Evolutionary conservation across 2,797 vertebrate species (phyloP).

Genomic region (Sarcoramphus papa): DNA sequence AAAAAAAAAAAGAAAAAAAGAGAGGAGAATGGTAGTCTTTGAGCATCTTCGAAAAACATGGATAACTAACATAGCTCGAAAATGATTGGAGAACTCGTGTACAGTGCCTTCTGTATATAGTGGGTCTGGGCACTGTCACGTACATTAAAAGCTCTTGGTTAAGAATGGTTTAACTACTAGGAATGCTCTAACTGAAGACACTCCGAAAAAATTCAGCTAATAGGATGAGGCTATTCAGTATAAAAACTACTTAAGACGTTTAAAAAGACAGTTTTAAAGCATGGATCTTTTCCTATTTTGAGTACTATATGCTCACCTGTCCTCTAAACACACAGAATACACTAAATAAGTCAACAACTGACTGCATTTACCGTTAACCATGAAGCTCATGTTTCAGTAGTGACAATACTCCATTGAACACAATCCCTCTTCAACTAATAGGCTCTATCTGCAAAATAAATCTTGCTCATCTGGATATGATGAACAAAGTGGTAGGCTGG

Average conservation of each 20-base stretch:
- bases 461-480: not conserved
- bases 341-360: not conserved
- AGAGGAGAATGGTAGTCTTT: not conserved
- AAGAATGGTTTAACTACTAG: not conserved
- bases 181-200: not conserved
- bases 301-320: not conserved
- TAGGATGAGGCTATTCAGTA: not conserved
- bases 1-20: not conserved
- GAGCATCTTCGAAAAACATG: not conserved
- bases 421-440: not conserved
- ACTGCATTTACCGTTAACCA: not conserved
- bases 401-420: not conserved
- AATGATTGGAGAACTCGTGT: not conserved
- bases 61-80: not conserved
- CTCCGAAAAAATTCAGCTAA: not conserved
- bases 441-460: not conserved
- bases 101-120: not conserved
- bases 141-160: not conserved
- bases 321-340: not conserved
- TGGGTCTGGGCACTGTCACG: not conserved
- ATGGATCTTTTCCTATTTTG: not conserved
- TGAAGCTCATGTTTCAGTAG: not conserved
- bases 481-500: not conserved
- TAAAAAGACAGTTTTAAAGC: not conserved
- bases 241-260: not conserved